Percentiles rank a stretch among this genome's conserved stretches.
Conservation (phyloP, 2,888 invertebrate species). For the Colletes collaris region DNA sequence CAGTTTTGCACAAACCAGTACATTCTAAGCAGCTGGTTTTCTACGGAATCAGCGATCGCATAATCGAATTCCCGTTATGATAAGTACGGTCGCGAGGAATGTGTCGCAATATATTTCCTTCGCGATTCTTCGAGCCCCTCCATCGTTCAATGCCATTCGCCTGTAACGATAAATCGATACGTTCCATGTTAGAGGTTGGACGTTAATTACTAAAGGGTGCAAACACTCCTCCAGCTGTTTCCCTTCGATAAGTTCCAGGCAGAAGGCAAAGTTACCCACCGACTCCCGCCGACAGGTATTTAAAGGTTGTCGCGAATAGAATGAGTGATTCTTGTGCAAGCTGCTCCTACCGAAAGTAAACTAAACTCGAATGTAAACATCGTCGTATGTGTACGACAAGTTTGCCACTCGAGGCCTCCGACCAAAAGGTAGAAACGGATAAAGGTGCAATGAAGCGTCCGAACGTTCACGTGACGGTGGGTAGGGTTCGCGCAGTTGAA, state of each 20-base stretch:
- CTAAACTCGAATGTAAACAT: neutral
- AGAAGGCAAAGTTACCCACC: constrained; percentile 4
- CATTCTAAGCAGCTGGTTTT: too few relatives aligned
- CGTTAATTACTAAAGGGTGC: constrained; percentile 44
- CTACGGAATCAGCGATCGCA: constrained; percentile 2
- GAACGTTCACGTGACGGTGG: neutral
- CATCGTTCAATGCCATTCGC: constrained; percentile 23
- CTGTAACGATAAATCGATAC: constrained; percentile 44
- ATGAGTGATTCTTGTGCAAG: constrained; percentile 11
- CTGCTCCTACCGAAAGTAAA: constrained; percentile 8
- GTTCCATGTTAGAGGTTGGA: neutral
- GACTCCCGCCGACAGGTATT: neutral
- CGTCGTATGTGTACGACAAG: too few relatives aligned
- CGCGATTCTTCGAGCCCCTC: neutral
- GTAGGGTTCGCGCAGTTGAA: constrained; percentile 10
- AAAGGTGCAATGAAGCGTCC: neutral
- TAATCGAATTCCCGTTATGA: constrained; percentile 46
- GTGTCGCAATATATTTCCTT: constrained; percentile 34
- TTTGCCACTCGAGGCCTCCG: too few relatives aligned
- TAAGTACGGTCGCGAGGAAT: constrained; percentile 25
- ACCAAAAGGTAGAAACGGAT: neutral
- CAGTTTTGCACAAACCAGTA: too few relatives aligned
- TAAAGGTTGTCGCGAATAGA: neutral
- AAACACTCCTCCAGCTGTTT: constrained; percentile 16
- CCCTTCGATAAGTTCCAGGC: neutral